Conservation (phyloP, 92 coral and sea anemone genomes). For the Siderastrea radians region DNA sequence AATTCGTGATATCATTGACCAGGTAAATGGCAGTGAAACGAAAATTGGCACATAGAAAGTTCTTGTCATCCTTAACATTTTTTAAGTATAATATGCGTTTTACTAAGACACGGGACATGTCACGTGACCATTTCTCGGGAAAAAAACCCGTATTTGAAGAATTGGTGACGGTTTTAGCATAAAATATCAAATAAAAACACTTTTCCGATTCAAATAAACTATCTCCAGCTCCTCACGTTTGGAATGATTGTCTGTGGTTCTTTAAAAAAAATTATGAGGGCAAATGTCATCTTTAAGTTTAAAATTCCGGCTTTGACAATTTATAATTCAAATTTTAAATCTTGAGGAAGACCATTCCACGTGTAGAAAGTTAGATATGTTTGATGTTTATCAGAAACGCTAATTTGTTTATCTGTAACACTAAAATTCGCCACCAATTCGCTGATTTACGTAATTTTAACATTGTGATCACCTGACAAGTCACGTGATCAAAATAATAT, state of each 20-base stretch:
- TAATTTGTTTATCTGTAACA: too few relatives aligned
- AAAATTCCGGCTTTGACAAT: too few relatives aligned
- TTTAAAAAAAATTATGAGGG: neutral
- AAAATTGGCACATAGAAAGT: neutral
- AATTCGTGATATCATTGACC: neutral
- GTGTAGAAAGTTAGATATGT: neutral
- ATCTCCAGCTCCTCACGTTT: neutral
- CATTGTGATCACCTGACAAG: too few relatives aligned
- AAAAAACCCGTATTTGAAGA: neutral
- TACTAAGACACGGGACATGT: neutral
- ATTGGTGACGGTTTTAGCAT: neutral
- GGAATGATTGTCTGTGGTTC: neutral
- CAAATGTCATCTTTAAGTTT: too few relatives aligned
- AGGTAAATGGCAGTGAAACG: neutral
- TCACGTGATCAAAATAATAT: too few relatives aligned
- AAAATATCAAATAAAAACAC: neutral
- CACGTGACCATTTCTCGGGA: neutral
- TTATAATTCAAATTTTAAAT: neutral
- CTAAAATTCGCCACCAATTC: too few relatives aligned
- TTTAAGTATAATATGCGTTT: neutral
- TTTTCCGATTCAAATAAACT: neutral
- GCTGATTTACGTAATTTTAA: too few relatives aligned
- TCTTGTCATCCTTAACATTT: neutral
- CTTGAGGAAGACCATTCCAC: neutral
- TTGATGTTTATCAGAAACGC: neutral